Conservation (phyloP, 2,797 vertebrate species). For the Lerista edwardsae region DNA sequence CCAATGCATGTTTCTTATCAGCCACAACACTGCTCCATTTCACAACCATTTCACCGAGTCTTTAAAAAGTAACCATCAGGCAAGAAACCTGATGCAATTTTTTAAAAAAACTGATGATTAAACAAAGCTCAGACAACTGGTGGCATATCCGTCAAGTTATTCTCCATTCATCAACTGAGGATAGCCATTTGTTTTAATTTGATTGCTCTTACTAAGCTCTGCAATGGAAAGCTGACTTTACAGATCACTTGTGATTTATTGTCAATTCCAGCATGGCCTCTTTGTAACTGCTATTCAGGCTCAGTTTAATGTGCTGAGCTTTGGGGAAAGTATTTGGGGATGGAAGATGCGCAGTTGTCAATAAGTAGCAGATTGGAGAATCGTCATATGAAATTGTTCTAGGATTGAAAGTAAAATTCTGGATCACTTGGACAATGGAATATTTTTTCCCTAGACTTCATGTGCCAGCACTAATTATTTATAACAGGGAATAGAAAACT, state of each 20-base stretch:
- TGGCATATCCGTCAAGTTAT: conserved; percentile 55
- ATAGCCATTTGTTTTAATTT: conserved; percentile 70
- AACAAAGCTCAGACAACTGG: conserved; percentile 50
- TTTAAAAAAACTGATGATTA: conserved; percentile 56
- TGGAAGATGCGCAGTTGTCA: conserved; percentile 16
- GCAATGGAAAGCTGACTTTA: conserved; percentile 56
- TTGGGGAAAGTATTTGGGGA: conserved; percentile 36
- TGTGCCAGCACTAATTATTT: not conserved
- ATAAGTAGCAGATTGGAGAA: not conserved
- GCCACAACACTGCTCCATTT: conserved; percentile 61
- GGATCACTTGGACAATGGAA: too few relatives aligned
- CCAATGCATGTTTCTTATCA: conserved; percentile 63
- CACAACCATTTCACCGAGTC: conserved; percentile 64
- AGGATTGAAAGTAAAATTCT: not conserved
- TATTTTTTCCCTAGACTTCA: not conserved
- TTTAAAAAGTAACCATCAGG: conserved; percentile 53
- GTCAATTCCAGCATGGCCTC: conserved; percentile 46
- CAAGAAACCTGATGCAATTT: conserved; percentile 58
- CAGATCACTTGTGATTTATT: conserved; percentile 62
- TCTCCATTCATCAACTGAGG: conserved; percentile 61
- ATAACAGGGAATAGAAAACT: not conserved
- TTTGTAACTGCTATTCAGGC: conserved; percentile 60
- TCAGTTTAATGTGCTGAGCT: conserved; percentile 31
- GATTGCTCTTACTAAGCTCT: conserved; percentile 63
- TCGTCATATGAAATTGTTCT: not conserved